Percentiles rank a stretch among this genome's conserved stretches.
phyloP scores from a whole-genome alignment of 1,140 invertebrate species.

The Maniola jurtina region DNA sequence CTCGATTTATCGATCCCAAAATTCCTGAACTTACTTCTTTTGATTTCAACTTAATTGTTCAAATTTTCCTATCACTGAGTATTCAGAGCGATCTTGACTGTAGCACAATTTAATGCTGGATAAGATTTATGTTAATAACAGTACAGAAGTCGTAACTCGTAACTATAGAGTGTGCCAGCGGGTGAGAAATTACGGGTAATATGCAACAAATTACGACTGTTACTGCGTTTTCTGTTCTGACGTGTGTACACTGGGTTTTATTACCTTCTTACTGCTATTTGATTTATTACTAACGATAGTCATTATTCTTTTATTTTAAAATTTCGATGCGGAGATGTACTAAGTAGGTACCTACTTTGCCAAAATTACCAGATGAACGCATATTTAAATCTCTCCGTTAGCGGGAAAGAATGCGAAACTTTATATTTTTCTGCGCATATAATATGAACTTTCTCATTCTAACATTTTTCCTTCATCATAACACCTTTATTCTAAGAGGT shows the following conservation, averaged over 20 bases:
- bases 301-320: not conserved
- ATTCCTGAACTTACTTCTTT: too few species aligned
- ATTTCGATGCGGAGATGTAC: too few species aligned
- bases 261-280: slow-evolving; percentile 9
- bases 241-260: slow-evolving; percentile 4
- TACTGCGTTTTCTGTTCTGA: slow-evolving; percentile 7
- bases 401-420: too few species aligned
- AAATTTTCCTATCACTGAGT: not conserved
- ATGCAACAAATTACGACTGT: slow-evolving; percentile 14
- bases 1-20: too few species aligned
- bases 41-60: not conserved
- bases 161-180: not conserved
- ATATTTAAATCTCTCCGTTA: too few species aligned
- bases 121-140: slow-evolving; percentile 23
- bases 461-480: too few species aligned
- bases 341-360: too few species aligned
- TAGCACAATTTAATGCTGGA: slow-evolving; percentile 11
- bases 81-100: not conserved
- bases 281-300: slow-evolving; percentile 8
- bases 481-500: too few species aligned
- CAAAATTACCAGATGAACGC: too few species aligned
- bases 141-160: slow-evolving; percentile 10
- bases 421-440: too few species aligned
- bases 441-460: too few species aligned
- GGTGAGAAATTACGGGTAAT: slow-evolving; percentile 12